phyloP scores from a whole-genome alignment of 2,888 invertebrate species.

The Cepaea hortensis region DNA sequence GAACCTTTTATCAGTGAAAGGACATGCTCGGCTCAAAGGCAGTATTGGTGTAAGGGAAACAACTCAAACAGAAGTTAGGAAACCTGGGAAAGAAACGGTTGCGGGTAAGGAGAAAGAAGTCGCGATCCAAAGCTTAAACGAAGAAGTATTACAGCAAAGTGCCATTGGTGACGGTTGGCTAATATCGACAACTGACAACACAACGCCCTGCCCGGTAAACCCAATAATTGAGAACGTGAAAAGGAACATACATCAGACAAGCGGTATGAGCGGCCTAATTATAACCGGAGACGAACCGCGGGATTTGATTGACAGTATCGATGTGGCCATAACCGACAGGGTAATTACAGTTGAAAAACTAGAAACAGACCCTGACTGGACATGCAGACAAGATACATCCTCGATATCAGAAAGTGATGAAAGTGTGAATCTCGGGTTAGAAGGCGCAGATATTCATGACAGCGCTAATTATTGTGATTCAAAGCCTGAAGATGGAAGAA shows the following conservation, averaged over 20 bases:
- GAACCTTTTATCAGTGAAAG: background rate
- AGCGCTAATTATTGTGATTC: background rate
- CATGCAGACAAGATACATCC: background rate
- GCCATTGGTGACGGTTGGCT: background rate
- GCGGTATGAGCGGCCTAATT: background rate
- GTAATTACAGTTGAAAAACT: background rate
- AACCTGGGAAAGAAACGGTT: background rate
- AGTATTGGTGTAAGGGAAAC: conserved; percentile 2
- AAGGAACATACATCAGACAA: background rate
- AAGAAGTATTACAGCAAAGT: background rate
- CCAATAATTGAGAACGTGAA: background rate
- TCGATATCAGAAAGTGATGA: background rate
- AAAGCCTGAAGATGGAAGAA: background rate
- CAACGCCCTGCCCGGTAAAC: background rate
- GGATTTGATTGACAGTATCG: background rate
- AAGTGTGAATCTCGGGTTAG: background rate
- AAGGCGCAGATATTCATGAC: background rate
- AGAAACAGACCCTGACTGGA: background rate
- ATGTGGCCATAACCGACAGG: conserved; percentile 2
- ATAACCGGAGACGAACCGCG: background rate
- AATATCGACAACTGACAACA: background rate
- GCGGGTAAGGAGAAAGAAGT: conserved; percentile 11
- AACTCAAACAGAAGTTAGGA: conserved; percentile 4
- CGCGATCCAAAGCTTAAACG: background rate
- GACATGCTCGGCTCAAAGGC: background rate